Evolutionary conservation across 92 coral and sea anemone genomes (phyloP).

Genomic region (Phenganax marumi): DNA sequence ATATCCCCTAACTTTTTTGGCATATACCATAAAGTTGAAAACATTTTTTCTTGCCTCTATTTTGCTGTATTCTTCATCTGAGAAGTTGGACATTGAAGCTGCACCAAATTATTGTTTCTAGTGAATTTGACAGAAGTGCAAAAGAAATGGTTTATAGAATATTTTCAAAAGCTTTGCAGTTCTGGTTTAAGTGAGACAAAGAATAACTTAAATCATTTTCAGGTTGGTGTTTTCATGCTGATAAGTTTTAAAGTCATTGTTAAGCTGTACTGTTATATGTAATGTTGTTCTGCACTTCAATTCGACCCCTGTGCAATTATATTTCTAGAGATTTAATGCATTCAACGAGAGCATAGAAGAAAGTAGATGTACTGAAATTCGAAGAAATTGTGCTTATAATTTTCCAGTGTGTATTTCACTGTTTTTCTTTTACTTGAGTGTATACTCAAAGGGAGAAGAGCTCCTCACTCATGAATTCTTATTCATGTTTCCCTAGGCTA

Average conservation of each 20-base stretch:
- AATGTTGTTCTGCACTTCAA: background rate
- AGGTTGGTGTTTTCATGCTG: conserved; percentile 50
- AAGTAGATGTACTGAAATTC: conserved; percentile 89
- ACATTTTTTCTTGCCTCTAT: background rate
- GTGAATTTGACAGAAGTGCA: conserved; percentile 88
- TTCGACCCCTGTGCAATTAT: background rate
- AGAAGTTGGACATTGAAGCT: background rate
- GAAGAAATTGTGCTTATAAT: conserved; percentile 95
- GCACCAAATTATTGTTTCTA: conserved; percentile 19
- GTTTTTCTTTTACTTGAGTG: background rate
- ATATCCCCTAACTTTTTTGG: background rate
- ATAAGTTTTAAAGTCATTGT: background rate
- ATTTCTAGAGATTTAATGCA: conserved; percentile 34
- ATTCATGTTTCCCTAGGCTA: conserved; percentile 62
- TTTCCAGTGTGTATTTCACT: conserved; percentile 71
- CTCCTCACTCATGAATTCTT: background rate
- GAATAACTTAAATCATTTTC: conserved; percentile 51
- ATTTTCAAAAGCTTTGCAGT: conserved; percentile 71
- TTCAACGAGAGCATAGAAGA: conserved; percentile 66
- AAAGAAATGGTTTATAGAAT: conserved; percentile 92
- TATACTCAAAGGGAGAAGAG: too few species aligned
- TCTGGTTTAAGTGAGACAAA: conserved; percentile 61
- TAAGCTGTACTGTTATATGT: background rate
- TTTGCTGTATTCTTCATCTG: background rate
- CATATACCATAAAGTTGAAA: background rate